These are phyloP conservation scores for Myanophis thanlyinensis DNA, from an alignment of 2,113 vertebrate genomes.

Conservation along the genomic window DNA sequence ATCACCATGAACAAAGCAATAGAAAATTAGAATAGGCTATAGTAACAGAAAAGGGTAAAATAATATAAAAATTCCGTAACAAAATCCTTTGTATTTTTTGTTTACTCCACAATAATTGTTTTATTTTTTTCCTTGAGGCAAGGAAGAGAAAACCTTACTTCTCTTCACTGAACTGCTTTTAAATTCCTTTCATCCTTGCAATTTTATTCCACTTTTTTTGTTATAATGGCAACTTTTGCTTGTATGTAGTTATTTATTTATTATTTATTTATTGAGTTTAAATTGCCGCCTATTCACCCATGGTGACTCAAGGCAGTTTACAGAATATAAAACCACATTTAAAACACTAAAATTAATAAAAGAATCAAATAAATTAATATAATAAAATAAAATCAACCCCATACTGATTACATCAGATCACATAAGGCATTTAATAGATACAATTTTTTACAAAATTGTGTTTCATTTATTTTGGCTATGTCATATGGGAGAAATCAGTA, in stretches of 20 bases:
- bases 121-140: background rate
- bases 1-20: background rate
- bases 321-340: too few species aligned
- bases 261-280: too few species aligned
- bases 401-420: too few species aligned
- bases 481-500: too few species aligned
- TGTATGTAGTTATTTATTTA: background rate
- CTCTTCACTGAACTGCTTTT: background rate
- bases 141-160: background rate
- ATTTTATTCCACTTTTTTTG: background rate
- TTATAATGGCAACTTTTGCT: background rate
- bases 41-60: background rate
- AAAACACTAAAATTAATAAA: too few species aligned
- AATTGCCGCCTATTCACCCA: too few species aligned
- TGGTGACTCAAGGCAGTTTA: too few species aligned
- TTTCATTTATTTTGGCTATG: too few species aligned
- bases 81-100: background rate
- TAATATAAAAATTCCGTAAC: background rate
- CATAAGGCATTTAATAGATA: too few species aligned
- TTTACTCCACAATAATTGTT: background rate
- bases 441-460: too few species aligned
- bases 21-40: background rate
- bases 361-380: too few species aligned
- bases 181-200: background rate
- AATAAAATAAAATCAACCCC: too few species aligned